Conservation (phyloP, 2,797 vertebrate species). For the Cuculus canorus region DNA sequence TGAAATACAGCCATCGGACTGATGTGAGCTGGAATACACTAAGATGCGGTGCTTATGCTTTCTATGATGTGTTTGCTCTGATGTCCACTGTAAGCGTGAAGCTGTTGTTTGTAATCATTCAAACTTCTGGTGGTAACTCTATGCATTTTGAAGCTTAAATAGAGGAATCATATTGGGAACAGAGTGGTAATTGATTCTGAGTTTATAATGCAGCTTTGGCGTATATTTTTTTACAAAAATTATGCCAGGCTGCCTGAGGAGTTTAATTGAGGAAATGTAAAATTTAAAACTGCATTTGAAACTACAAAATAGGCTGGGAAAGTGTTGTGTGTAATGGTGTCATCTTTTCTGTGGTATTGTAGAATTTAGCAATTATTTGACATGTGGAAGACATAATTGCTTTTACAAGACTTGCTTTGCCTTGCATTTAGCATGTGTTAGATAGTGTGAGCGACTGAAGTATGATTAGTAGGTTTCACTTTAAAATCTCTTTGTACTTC, state of each 20-base stretch:
- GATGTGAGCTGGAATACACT: neutral
- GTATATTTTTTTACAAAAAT: neutral
- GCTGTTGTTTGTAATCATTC: neutral
- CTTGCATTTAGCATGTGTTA: neutral
- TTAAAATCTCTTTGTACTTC: neutral
- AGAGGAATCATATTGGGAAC: neutral
- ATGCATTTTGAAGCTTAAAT: neutral
- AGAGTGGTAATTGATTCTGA: neutral
- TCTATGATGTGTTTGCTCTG: neutral
- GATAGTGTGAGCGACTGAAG: neutral
- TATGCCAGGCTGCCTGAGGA: neutral
- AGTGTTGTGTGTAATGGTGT: neutral
- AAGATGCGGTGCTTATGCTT: neutral
- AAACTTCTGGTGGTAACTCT: neutral
- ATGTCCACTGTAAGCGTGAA: neutral
- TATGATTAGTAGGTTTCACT: neutral
- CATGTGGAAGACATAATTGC: neutral
- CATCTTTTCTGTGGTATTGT: neutral
- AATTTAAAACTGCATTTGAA: neutral
- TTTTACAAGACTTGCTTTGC: neutral
- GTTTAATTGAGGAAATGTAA: neutral
- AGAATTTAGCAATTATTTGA: neutral
- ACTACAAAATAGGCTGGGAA: neutral
- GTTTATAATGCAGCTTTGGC: neutral
- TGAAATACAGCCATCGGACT: neutral